Conservation (phyloP, 1,140 invertebrate genomes). For the Marisa cornuarietis region DNA sequence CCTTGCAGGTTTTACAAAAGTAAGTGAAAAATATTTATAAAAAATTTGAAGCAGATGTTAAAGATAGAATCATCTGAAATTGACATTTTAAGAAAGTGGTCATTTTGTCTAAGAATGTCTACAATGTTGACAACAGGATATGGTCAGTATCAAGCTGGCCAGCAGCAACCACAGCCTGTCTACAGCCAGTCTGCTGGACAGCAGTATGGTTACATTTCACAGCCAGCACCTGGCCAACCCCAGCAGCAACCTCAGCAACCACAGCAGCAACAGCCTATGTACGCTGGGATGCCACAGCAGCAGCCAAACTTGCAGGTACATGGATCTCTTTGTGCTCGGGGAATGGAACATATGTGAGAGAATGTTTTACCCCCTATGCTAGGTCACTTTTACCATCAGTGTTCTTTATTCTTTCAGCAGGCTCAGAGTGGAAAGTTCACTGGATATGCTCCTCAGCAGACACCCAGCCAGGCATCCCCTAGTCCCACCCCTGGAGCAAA, state of each 20-base stretch:
- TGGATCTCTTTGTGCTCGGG: not conserved
- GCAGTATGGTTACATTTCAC: slow-evolving; percentile 3
- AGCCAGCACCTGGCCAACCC: slow-evolving; percentile 24
- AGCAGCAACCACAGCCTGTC: slow-evolving; percentile 29
- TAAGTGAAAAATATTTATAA: no score
- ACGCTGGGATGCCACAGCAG: slow-evolving; percentile 12
- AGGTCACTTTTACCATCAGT: no score
- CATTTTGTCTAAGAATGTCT: no score
- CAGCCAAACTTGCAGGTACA: slow-evolving; percentile 11
- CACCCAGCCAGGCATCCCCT: slow-evolving; percentile 15
- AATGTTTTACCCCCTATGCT: no score
- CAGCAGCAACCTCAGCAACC: slow-evolving; percentile 26
- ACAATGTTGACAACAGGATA: not conserved
- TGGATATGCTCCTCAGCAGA: slow-evolving; percentile 7
- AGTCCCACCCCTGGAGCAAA: slow-evolving; percentile 28
- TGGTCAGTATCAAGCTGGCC: slow-evolving; percentile 28
- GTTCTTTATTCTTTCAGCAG: not conserved
- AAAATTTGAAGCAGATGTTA: no score
- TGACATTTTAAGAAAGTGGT: no score
- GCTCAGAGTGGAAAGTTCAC: slow-evolving; percentile 8
- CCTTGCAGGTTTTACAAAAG: no score
- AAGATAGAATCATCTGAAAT: no score
- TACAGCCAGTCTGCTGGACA: slow-evolving; percentile 2
- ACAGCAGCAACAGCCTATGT: slow-evolving; percentile 19
- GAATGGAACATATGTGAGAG: no score